Percentiles rank a stretch among this genome's conserved stretches.
Conservation (phyloP, 2,113 vertebrate genomes). For the Dromas ardeola region DNA sequence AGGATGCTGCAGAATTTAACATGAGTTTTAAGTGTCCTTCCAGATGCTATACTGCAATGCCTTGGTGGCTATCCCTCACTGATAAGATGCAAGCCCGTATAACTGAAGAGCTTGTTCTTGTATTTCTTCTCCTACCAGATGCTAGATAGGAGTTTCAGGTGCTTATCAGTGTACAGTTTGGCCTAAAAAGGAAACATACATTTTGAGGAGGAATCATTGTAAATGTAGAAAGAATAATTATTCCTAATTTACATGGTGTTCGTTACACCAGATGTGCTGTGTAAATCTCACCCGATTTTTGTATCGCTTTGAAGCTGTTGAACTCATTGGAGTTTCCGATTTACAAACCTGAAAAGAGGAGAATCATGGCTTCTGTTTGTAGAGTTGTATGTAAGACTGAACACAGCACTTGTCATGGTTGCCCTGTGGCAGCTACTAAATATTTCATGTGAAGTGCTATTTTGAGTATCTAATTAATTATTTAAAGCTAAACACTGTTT, state of each 20-base stretch:
- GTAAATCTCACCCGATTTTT: background rate
- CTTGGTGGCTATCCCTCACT: background rate
- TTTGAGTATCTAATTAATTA: background rate
- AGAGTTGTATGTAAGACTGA: background rate
- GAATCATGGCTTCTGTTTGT: background rate
- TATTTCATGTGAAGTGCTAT: constrained; percentile 8
- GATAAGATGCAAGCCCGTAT: background rate
- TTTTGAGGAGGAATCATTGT: background rate
- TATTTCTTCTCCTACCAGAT: background rate
- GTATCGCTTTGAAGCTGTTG: background rate
- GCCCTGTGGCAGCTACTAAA: background rate
- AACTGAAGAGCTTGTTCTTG: background rate
- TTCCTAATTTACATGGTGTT: background rate
- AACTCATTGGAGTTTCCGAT: background rate
- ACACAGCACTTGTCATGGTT: background rate
- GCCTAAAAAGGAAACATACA: background rate
- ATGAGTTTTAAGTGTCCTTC: background rate
- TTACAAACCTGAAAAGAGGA: background rate
- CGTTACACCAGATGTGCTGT: background rate
- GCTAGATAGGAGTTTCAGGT: background rate
- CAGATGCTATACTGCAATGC: background rate
- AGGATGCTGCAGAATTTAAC: background rate
- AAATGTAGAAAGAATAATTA: background rate
- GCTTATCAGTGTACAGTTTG: background rate
- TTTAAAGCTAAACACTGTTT: background rate